Conservation (phyloP, 2,113 vertebrate species). For the Tenebrosternarchus preto region DNA sequence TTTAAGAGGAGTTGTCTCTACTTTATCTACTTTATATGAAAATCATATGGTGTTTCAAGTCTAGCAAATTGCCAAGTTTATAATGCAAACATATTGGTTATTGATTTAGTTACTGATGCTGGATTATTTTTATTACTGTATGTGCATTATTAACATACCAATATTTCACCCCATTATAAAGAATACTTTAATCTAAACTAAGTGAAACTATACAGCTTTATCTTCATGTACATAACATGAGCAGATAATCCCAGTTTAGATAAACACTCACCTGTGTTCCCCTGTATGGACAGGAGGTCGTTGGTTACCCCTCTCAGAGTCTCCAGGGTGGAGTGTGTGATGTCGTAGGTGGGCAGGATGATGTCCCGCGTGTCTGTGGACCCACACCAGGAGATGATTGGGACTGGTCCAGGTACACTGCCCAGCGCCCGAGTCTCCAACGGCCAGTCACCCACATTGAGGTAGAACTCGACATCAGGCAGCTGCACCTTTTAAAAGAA, state of each 20-base stretch:
- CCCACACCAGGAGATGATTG: constrained; percentile 92
- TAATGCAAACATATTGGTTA: too few species aligned
- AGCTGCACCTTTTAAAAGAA: constrained; percentile 75
- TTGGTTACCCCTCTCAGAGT: constrained; percentile 88
- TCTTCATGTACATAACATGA: too few species aligned
- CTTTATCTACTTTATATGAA: too few species aligned
- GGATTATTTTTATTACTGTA: too few species aligned
- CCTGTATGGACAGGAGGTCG: constrained; percentile 91
- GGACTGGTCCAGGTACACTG: constrained; percentile 77
- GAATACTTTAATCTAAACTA: too few species aligned
- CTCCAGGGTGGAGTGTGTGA: constrained; percentile 91
- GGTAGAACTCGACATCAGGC: constrained; percentile 88
- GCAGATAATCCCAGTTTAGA: neutral
- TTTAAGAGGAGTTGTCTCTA: too few species aligned
- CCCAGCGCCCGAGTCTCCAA: constrained; percentile 79
- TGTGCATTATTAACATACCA: too few species aligned
- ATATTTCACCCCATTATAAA: too few species aligned
- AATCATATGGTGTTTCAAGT: too few species aligned
- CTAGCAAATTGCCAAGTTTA: too few species aligned
- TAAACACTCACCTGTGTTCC: constrained; percentile 81
- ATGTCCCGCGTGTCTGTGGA: constrained; percentile 86
- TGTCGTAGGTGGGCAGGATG: constrained; percentile 88
- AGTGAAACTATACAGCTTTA: too few species aligned
- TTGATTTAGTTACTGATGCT: too few species aligned
- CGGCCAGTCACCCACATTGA: constrained; percentile 94